phyloP scores from a whole-genome alignment of 1,140 invertebrate species.

The Temnothorax longispinosus region DNA sequence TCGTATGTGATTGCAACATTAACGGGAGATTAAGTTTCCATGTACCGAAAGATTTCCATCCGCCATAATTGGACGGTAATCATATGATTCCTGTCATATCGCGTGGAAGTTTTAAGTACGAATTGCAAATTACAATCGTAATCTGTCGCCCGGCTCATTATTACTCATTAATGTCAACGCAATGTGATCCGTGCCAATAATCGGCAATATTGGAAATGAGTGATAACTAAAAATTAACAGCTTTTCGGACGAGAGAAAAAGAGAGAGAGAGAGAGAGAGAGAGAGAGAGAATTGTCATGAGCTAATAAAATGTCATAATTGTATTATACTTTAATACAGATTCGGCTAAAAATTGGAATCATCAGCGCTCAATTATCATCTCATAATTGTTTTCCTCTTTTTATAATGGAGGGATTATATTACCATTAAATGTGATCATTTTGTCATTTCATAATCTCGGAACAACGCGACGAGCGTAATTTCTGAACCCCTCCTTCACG shows the following conservation, averaged over 20 bases:
- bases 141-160: slow-evolving; percentile 31
- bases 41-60: slow-evolving; percentile 46
- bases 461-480: background rate
- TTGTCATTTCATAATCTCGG: background rate
- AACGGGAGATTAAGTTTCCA: slow-evolving; percentile 17
- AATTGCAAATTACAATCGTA: slow-evolving; percentile 52
- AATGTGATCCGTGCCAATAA: slow-evolving; percentile 12
- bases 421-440: background rate
- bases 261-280: background rate
- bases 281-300: background rate
- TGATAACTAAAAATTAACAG: slow-evolving; percentile 15
- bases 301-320: background rate
- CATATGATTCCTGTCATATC: slow-evolving; percentile 38
- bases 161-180: slow-evolving; percentile 39
- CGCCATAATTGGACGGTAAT: slow-evolving; percentile 40
- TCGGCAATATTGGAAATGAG: background rate
- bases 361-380: background rate
- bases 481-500: background rate
- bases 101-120: slow-evolving; percentile 32
- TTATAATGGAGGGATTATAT: background rate
- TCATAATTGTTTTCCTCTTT: background rate
- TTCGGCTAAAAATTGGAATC: background rate
- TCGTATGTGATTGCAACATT: slow-evolving; percentile 14
- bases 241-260: background rate
- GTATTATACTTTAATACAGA: background rate